Base-by-base conservation (phyloP, 1,140 invertebrate genomes). In the Leptinotarsa defecta region DNA sequence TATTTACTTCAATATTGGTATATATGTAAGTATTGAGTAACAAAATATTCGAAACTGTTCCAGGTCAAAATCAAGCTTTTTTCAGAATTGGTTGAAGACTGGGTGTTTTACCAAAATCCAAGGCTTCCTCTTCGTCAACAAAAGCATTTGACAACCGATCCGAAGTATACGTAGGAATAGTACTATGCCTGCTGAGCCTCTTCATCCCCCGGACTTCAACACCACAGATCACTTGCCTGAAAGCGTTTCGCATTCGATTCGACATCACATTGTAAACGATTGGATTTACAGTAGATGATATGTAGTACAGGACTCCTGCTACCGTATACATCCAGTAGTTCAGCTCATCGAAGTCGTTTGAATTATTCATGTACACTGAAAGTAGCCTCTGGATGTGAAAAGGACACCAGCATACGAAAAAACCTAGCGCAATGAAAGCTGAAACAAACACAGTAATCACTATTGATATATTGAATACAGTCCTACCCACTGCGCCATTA, bases 381-480 rank as follows among this genome's bases (percentile, higher is more conserved):
- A 94, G 89, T 68, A 97, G 85, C 3, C 95, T 88, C 85, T 99
- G 98, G 48, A 94, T 90, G 85, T 99, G 97, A 87, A 98, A 99
- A 19, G 97, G 97, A 1, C 95, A 95, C 96, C 96, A 99, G 87
- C 96, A 98, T 2, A 98, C 86, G 87, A 98, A 98, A 87, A 99
- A 99, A n/a, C 94, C 94, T 3, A 98, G 89, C 4, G 98, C 97
- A 4, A 99, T 97, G 2, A 95, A 95, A 81, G 95, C 97, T 99
- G 87, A 43, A 88, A 88, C 78, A 71, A 61, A 83, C 76, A 8
- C 1, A 68, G 13, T 17, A 17, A 68, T 34, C 0, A 34, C 19
- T 68, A 34, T 2, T 68, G 4, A 43, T 69, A 19, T 19, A 57
- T 65, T 65, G 17, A 65, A 20, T 19, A 20, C 13, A 65, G 52